Evolutionary conservation across 2,888 invertebrate species (phyloP), one percentile per base, ranked within the genome.

Genomic region (Neria commutata): DNA sequence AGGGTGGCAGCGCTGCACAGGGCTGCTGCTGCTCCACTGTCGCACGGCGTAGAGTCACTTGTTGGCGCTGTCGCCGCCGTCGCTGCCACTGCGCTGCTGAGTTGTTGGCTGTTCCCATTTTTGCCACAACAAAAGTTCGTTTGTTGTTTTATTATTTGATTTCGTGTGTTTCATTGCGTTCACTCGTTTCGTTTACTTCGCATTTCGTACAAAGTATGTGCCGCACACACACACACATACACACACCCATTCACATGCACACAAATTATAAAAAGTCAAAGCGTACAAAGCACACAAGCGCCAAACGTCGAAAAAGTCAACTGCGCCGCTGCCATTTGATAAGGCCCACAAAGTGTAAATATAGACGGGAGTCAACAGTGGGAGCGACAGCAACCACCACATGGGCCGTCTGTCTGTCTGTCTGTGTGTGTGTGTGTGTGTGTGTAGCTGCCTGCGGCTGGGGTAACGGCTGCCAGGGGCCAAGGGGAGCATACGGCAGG

Each of bases 291-390:
- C 60, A 72, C 63, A 68, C 67, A 71, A 74, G 68, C 72, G 75
- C 69, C 70, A 71, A 74, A 70, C 72, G 75, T 68, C 70, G 72
- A 72, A 73, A 73, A 72, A 75, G 74, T 72, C 72, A 72, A 72
- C 72, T 72, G 72, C 75, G 72, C 73, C 74, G 72, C 75, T 72
- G 72, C 72, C 72, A 75, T 72, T 72, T 72, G 72, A 72, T 72
- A 72, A 72, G 75, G 74, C 75, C 75, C 73, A 74, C 75, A 74
- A 72, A 75, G 75, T 75, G 75, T 72, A 72, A 72, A 75, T 72
- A 72, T 75, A 72, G 72, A 72, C 74, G 69, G 65, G 65, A 60
- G 60, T 3, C 69, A 61, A 68, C 69, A 62, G 59, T 57, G 61
- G 48, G 63, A 65, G 58, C 54, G 63, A 25, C 37, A 54, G 42